Conservation (phyloP, 2,113 vertebrate species). For the Orthonyx spaldingii region DNA sequence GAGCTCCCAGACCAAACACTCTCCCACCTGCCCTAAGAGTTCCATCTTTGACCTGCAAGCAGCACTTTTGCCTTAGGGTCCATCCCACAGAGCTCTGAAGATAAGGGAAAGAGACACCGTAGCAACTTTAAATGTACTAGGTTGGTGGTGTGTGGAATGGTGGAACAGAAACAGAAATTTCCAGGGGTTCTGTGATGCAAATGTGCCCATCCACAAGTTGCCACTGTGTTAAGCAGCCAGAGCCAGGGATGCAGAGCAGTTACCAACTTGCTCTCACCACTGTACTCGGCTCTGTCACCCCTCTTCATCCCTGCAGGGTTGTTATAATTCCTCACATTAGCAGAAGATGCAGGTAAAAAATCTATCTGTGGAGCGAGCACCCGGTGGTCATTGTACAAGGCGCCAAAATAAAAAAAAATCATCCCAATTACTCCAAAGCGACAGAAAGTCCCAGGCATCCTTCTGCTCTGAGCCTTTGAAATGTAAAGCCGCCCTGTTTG, state of each 20-base stretch:
- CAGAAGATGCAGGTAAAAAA: conserved; percentile 9
- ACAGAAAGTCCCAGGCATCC: conserved; percentile 10
- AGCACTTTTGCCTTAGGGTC: background rate
- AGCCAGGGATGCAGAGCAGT: background rate
- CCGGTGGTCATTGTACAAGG: background rate
- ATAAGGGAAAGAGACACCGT: background rate
- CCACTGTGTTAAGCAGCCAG: background rate
- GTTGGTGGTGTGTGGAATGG: background rate
- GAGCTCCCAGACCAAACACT: background rate
- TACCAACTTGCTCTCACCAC: background rate
- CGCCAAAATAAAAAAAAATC: background rate
- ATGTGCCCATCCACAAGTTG: background rate
- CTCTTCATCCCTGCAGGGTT: background rate
- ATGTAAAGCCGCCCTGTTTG: conserved; percentile 9
- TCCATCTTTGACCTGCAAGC: background rate
- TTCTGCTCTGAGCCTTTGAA: conserved; percentile 34
- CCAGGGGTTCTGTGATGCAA: background rate
- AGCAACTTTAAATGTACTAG: background rate
- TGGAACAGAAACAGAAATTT: background rate
- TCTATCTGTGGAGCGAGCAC: background rate
- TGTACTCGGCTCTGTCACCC: background rate
- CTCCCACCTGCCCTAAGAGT: background rate
- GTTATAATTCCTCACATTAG: conserved; percentile 17
- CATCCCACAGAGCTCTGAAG: background rate
- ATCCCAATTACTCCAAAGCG: background rate